Percentiles rank a stretch among this genome's conserved stretches.
These are phyloP conservation scores for Urocynchramus pylzowi DNA, from an alignment of 2,113 vertebrate species.

Conservation along the genomic window DNA sequence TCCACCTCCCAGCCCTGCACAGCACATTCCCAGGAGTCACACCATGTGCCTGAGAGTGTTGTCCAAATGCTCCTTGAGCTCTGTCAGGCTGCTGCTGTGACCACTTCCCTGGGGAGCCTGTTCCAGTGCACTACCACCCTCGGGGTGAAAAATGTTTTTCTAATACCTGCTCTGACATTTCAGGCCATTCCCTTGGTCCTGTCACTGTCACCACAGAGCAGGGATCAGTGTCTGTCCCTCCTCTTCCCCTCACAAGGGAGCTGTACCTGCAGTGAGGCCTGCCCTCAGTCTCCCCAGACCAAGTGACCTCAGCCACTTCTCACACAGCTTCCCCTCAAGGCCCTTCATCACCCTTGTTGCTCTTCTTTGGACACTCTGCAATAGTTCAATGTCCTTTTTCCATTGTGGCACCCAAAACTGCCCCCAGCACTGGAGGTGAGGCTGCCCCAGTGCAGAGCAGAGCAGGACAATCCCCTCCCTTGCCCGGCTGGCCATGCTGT, in stretches of 20 bases:
- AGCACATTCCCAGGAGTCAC: background rate
- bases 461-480: background rate
- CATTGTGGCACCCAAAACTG: fast-evolving
- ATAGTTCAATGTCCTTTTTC: fast-evolving
- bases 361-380: fast-evolving
- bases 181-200: background rate
- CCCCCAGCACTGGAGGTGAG: background rate
- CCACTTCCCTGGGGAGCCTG: background rate
- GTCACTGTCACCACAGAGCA: fast-evolving
- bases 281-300: background rate
- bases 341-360: fast-evolving
- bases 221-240: background rate
- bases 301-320: fast-evolving
- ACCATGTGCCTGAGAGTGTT: background rate
- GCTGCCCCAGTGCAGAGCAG: background rate
- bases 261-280: background rate
- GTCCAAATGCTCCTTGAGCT: background rate
- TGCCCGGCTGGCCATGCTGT: fast-evolving
- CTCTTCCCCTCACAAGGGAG: fast-evolving
- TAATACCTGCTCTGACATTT: background rate
- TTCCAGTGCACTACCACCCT: background rate
- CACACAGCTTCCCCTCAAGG: fast-evolving
- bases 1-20: background rate
- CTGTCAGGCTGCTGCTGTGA: background rate
- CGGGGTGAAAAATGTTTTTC: fast-evolving